Base-by-base conservation (phyloP, 2,797 vertebrate species). In the Alauda arvensis region DNA sequence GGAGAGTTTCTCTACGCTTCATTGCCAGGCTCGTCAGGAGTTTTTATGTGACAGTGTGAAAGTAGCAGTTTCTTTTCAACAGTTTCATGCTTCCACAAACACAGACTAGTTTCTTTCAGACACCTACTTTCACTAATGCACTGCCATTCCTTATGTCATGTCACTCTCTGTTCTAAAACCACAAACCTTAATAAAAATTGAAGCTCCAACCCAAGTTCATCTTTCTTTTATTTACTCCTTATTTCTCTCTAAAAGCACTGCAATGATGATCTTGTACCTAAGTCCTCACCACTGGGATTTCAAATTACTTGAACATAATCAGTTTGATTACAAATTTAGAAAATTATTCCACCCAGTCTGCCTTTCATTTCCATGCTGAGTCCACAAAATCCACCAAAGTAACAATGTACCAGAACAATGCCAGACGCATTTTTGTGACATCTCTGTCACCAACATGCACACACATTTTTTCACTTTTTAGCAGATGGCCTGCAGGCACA, bases 11-110 rank as follows among this genome's bases (percentile, higher is more conserved):
- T 93, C 79, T 77, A 39, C 12, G 39, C 56, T 92, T 90, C 62
- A 29, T 17, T 94, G 85, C 83, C 65, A 85, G 71, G 65, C 71
- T 91, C 46, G 18, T 91, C 7, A 2, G 65, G 88, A 92, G 89
- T 82, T 95, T 87, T 88, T 62, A 48, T 72, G 83, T 78, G 90
- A 91, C 81, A 88, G 87, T 57, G 70, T 93, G 93, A 95, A 95
- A 95, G 85, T 60, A 81, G 66, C 83, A 93, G 90, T 71, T 95
- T 92, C 89, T 94, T 93, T 93, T 93, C 88, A 92, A 91, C 74
- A 92, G 89, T 91, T 93, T 89, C 92, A 89, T 63, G 68, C 83
- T 95, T 72, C 85, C 83, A 81, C 76, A 91, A 94, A 93, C 86
- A 93, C 77, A 91, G 74, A 83, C 37, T 40, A 62, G 42, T 81